Evolutionary conservation across 2,113 vertebrate genomes (phyloP).

Genomic region (Tychaedon coryphoeus): DNA sequence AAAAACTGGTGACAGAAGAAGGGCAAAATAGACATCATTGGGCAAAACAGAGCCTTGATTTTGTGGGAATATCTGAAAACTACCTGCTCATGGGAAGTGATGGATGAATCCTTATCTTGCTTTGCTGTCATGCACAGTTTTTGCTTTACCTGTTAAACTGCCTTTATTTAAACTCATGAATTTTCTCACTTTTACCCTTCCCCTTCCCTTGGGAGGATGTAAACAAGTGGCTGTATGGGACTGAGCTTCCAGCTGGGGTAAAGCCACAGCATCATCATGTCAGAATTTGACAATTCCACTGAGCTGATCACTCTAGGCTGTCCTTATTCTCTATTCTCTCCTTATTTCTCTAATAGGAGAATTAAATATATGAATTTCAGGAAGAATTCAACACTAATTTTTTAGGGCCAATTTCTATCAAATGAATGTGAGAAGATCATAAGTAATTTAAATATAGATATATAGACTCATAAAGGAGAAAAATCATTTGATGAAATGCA

Average conservation of each 20-base stretch:
- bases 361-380: not conserved
- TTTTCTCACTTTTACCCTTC: not conserved
- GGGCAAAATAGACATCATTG: fast-evolving
- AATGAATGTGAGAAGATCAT: not conserved
- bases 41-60: fast-evolving
- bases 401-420: not conserved
- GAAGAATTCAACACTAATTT: not conserved
- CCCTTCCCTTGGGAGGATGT: not conserved
- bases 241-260: not conserved
- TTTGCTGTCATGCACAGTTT: not conserved
- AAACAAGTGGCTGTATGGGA: not conserved
- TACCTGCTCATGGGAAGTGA: fast-evolving
- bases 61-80: not conserved
- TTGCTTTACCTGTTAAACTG: not conserved
- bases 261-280: fast-evolving
- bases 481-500: not conserved
- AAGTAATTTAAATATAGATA: not conserved
- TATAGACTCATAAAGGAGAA: not conserved
- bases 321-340: not conserved
- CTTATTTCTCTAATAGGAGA: not conserved
- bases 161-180: fast-evolving
- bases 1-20: not conserved
- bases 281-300: not conserved
- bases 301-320: not conserved
- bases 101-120: not conserved